Evolutionary conservation across 2,888 invertebrate species (phyloP).

Genomic region (Ophion slaviceki): DNA sequence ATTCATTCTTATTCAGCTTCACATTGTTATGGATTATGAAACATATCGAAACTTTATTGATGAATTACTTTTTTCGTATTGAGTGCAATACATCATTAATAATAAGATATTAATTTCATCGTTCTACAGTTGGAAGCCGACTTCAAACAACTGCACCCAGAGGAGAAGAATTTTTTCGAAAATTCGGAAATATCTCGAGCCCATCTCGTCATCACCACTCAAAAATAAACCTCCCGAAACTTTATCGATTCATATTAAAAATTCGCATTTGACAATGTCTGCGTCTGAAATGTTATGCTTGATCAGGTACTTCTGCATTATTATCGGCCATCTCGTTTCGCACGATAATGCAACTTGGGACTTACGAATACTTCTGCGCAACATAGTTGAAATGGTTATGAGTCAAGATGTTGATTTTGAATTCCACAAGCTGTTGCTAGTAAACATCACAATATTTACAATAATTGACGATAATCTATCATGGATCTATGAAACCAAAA

Average conservation of each 20-base stretch:
- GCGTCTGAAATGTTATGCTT: constrained; percentile 32
- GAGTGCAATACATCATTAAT: too few species aligned
- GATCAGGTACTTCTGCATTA: background rate
- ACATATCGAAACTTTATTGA: too few species aligned
- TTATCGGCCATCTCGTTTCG: constrained; percentile 36
- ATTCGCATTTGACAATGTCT: constrained; percentile 11
- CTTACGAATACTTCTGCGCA: constrained; percentile 44
- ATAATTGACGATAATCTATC: constrained; percentile 43
- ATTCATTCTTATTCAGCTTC: too few species aligned
- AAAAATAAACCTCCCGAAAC: constrained; percentile 50
- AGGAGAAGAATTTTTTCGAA: too few species aligned
- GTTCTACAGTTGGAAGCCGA: too few species aligned
- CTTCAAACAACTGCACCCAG: too few species aligned
- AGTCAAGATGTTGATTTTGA: constrained; percentile 28
- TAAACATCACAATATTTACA: constrained; percentile 48
- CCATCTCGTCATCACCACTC: background rate
- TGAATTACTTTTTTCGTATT: too few species aligned
- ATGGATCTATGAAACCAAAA: constrained; percentile 62
- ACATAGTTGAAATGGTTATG: constrained; percentile 51
- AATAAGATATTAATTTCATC: too few species aligned
- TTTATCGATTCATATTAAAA: constrained; percentile 19
- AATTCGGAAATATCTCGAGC: too few species aligned
- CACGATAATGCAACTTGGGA: constrained; percentile 49
- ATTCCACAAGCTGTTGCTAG: constrained; percentile 28
- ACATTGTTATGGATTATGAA: too few species aligned